phyloP scores from a whole-genome alignment of 1,140 invertebrate species.

The Telenomus remus region DNA sequence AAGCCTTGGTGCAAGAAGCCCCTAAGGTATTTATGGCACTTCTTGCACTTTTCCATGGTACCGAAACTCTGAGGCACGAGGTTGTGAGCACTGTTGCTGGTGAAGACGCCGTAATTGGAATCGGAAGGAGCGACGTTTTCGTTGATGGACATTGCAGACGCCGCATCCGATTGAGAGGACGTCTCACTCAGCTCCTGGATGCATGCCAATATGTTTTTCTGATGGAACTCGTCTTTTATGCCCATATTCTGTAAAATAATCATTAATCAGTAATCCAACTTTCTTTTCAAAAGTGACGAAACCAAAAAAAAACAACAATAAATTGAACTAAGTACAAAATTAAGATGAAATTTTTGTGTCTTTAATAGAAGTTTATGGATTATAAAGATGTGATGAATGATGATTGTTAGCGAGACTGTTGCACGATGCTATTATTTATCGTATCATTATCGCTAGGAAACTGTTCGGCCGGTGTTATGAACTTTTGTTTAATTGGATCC shows the following conservation, averaged over 20 bases:
- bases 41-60: conserved; percentile 82
- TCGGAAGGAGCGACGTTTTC: conserved; percentile 50
- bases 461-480: conserved; percentile 15
- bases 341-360: too few relatives aligned
- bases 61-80: conserved; percentile 83
- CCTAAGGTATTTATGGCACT: conserved; percentile 85
- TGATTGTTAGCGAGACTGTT: conserved; percentile 8
- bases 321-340: too few relatives aligned
- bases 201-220: conserved; percentile 82
- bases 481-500: conserved; percentile 45
- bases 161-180: conserved; percentile 50
- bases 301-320: too few relatives aligned
- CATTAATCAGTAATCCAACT: conserved; percentile 7
- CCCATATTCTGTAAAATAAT: conserved; percentile 80
- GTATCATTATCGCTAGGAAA: conserved; percentile 10
- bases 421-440: conserved; percentile 30
- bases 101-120: conserved; percentile 32
- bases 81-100: conserved; percentile 68
- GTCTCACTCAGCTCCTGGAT: conserved; percentile 81
- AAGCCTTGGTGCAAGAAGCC: conserved; percentile 84
- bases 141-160: conserved; percentile 38
- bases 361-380: background rate
- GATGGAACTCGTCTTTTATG: conserved; percentile 86
- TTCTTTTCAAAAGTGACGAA: too few relatives aligned
- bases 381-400: background rate